A percentile compares a stretch with the other conserved stretches of the same genome.
These are phyloP conservation scores for Capromys pilorides DNA, from an alignment of 2,797 vertebrate species.

Conservation along the genomic window DNA sequence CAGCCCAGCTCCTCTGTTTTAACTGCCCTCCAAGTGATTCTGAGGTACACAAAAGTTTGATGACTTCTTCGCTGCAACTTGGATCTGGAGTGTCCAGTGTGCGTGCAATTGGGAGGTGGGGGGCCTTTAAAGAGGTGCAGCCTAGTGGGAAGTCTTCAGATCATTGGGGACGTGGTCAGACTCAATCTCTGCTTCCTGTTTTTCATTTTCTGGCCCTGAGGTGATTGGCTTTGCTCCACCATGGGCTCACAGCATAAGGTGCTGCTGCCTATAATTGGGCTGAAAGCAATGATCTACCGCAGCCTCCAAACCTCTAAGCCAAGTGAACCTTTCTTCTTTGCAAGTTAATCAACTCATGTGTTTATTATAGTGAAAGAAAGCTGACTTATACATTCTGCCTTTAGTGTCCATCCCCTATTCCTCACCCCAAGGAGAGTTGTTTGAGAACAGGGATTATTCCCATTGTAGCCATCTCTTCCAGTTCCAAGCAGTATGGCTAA, in stretches of 20 bases:
- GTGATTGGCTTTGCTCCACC: not conserved
- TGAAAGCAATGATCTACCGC: not conserved
- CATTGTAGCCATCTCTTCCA: not conserved
- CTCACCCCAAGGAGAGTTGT: not conserved
- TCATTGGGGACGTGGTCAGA: not conserved
- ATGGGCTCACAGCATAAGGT: not conserved
- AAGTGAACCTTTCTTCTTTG: not conserved
- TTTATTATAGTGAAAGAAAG: not conserved
- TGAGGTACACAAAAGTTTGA: not conserved
- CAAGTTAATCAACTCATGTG: not conserved
- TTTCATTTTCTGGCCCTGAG: not conserved
- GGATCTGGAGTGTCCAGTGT: not conserved
- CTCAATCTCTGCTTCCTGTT: not conserved
- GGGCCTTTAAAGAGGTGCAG: not conserved
- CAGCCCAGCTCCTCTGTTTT: not conserved
- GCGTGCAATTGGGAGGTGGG: not conserved
- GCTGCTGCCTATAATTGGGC: not conserved
- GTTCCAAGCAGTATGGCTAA: not conserved
- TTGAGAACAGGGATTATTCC: not conserved
- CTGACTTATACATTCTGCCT: not conserved
- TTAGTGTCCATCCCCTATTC: not conserved
- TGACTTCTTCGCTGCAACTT: not conserved
- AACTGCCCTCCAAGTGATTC: not conserved
- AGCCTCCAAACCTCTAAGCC: not conserved
- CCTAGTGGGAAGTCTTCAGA: not conserved